Conservation (phyloP, 2,797 vertebrate species). For the Sandelia bainsii region DNA sequence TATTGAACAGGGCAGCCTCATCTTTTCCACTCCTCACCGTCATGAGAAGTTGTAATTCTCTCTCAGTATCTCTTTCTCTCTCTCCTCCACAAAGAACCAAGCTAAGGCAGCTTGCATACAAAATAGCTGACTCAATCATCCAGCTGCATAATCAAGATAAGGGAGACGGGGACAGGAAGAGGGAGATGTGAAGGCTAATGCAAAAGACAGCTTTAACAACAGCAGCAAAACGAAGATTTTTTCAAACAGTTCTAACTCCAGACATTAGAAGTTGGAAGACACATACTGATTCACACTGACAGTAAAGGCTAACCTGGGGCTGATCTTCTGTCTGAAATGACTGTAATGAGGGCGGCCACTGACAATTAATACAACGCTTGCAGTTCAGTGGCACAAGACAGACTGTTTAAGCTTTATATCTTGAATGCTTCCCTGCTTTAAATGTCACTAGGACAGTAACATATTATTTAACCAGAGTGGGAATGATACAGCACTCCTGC, state of each 20-base stretch:
- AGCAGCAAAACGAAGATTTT: conserved; percentile 73
- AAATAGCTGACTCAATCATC: conserved; percentile 93
- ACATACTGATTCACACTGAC: conserved; percentile 41
- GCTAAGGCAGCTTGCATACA: conserved; percentile 88
- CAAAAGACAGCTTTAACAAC: conserved; percentile 66
- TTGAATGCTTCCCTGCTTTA: conserved; percentile 28
- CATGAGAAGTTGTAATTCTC: conserved; percentile 81
- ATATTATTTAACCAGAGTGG: conserved; percentile 32
- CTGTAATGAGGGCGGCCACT: conserved; percentile 8
- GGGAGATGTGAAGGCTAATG: conserved; percentile 75
- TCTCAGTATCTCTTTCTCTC: conserved; percentile 82
- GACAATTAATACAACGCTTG: conserved; percentile 23
- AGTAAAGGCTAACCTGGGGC: conserved; percentile 29
- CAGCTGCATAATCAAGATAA: conserved; percentile 92
- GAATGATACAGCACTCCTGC: conserved; percentile 49
- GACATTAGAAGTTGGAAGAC: conserved; percentile 59
- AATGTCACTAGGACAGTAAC: conserved; percentile 35
- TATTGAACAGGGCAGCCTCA: conserved; percentile 73
- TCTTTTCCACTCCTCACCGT: conserved; percentile 72
- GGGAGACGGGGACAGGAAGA: conserved; percentile 75
- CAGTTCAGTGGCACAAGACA: conserved; percentile 14
- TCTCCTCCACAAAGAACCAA: conserved; percentile 83
- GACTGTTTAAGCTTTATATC: conserved; percentile 31
- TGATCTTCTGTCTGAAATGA: conserved; percentile 28
- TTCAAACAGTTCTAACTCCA: conserved; percentile 50